phyloP scores from a whole-genome alignment of 2,797 vertebrate genomes.

The Enteromius fasciolatus region DNA sequence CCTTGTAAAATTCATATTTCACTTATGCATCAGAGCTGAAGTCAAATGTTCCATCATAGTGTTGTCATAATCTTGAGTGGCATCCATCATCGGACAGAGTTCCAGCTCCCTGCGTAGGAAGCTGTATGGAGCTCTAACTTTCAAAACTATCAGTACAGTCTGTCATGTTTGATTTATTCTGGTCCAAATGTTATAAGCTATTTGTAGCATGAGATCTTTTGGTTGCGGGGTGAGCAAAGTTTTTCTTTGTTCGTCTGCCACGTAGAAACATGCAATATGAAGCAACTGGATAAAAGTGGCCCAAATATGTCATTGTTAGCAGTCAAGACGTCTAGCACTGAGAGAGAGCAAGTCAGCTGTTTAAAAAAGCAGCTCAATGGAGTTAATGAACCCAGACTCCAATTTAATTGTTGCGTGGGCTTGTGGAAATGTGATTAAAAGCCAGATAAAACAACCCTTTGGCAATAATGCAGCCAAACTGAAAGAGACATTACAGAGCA shows the following conservation, averaged over 20 bases:
- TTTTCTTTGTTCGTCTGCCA: conserved; percentile 39
- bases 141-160: conserved; percentile 22
- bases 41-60: conserved; percentile 24
- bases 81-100: not conserved
- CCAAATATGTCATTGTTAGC: conserved; percentile 28
- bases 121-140: conserved; percentile 19
- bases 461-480: conserved; percentile 20
- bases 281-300: conserved; percentile 32
- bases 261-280: conserved; percentile 38
- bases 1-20: not conserved
- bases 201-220: conserved; percentile 40
- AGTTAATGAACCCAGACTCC: conserved; percentile 39
- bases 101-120: not conserved
- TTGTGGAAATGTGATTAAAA: conserved; percentile 27
- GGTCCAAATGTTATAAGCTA: conserved; percentile 31
- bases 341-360: conserved; percentile 24
- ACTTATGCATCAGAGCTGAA: not conserved
- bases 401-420: conserved; percentile 25
- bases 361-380: conserved; percentile 33
- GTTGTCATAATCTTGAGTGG: not conserved
- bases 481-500: conserved; percentile 7
- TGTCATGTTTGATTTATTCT: conserved; percentile 36
- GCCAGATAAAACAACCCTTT: conserved; percentile 29
- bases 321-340: conserved; percentile 5
- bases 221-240: not conserved